phyloP scores from a whole-genome alignment of 2,113 vertebrate genomes.

The Caloenas nicobarica region DNA sequence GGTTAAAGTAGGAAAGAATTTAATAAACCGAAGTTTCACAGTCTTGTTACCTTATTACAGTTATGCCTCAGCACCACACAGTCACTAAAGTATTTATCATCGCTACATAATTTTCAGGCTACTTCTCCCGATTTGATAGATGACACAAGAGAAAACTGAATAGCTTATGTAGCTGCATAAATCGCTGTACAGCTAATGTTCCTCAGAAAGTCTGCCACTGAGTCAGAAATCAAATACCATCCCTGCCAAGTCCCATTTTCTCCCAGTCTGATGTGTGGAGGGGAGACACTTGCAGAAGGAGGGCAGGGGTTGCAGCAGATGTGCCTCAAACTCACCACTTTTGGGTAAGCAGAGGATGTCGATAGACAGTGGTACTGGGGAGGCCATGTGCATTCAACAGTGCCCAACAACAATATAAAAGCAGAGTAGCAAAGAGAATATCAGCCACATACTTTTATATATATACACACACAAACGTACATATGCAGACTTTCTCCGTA shows the following conservation, averaged over 20 bases:
- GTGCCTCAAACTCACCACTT: not conserved
- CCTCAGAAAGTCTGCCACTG: not conserved
- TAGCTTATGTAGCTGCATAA: not conserved
- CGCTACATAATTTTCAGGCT: not conserved
- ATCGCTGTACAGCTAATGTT: not conserved
- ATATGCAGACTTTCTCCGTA: not conserved
- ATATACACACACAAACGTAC: too few species aligned
- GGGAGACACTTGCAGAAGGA: not conserved
- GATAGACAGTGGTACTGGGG: not conserved
- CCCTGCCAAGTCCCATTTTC: not conserved
- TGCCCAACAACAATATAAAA: not conserved
- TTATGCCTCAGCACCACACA: not conserved
- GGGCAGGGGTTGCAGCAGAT: not conserved
- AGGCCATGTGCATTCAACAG: not conserved
- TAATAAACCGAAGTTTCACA: not conserved
- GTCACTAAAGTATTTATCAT: not conserved
- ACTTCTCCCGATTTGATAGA: not conserved
- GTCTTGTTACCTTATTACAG: not conserved
- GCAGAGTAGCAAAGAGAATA: not conserved
- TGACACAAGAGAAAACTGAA: not conserved
- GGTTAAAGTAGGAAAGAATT: not conserved
- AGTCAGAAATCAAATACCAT: not conserved
- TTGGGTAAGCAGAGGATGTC: not conserved
- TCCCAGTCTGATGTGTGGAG: not conserved
- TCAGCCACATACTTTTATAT: not conserved